A percentile compares a stretch with the other conserved stretches of the same genome.
Conservation (phyloP, 2,113 vertebrate genomes). For the Orcinus orca region DNA sequence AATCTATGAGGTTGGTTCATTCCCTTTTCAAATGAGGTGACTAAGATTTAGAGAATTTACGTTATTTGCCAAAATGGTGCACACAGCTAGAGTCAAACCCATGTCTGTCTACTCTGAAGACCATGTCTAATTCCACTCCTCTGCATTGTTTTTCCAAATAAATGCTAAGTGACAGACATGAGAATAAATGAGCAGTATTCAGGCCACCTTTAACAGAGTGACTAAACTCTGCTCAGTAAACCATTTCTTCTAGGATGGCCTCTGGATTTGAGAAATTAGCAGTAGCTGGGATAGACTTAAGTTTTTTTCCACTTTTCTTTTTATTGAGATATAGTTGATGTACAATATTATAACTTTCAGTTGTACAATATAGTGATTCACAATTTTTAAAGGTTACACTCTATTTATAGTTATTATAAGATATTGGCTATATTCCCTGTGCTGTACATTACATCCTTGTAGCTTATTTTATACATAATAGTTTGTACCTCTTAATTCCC, state of each 20-base stretch:
- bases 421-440: background rate
- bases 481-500: background rate
- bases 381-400: background rate
- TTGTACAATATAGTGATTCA: background rate
- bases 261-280: background rate
- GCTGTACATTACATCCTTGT: background rate
- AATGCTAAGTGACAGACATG: background rate
- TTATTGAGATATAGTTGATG: background rate
- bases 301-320: background rate
- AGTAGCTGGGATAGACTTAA: background rate
- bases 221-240: background rate
- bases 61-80: background rate
- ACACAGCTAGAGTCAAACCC: background rate
- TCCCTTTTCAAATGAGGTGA: background rate
- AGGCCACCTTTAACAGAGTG: background rate
- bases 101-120: background rate
- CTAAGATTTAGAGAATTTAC: background rate
- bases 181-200: background rate
- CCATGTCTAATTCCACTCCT: background rate
- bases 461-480: background rate
- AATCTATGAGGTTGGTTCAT: background rate
- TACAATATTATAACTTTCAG: background rate
- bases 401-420: background rate
- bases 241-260: background rate
- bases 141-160: background rate